Evolutionary conservation across 2,888 invertebrate species (phyloP), one percentile per base, ranked within the genome.

Genomic region (Entomobrya proxima): DNA sequence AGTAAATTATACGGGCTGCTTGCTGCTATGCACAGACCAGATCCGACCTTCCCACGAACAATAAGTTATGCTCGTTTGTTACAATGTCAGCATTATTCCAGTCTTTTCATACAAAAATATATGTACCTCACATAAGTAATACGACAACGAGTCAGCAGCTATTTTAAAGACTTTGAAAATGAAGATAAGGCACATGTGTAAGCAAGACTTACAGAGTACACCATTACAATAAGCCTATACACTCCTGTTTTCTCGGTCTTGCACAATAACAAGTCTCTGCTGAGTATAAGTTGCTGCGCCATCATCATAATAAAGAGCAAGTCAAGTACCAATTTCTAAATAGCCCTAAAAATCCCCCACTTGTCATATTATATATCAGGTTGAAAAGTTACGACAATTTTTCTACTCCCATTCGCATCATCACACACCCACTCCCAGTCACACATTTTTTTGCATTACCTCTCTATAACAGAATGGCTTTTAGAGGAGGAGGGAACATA

Each of bases 401-500:
- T 58, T 58, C 24, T 44, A 44, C 30, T 72, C 44, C 72, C 44
- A 30, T 72, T 47, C 18, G 18, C 55, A 58, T 18, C 58, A 24
- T 21, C 64, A 40, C 47, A 21, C 18, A n/a, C 64, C 11, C 77
- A 27, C 75, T 35, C 27, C 75, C 35, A 76, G 40, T 58, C 21
- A 40, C 37, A 37, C 58, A 76, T 76, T 76, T 76, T 50, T 76
- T n/a, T 27, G n/a, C 76, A 76, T 76, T 76, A 58, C 58, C 18
- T 2, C 40, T n/a, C n/a, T n/a, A n/a, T 58, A 37, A 58, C 37
- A 40, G 40, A 76, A 76, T 76, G 58, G 58, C 52, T 21, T 3
- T 4, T n/a, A n/a, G 21, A 52, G 40, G 40, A 58, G 24, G 18
- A 58, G 58, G 18, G 3, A 35, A 27, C 27, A 30, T 52, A 32